These are phyloP conservation scores for Trichopria drosophilae DNA, from an alignment of 2,888 invertebrate species.

Conservation along the genomic window DNA sequence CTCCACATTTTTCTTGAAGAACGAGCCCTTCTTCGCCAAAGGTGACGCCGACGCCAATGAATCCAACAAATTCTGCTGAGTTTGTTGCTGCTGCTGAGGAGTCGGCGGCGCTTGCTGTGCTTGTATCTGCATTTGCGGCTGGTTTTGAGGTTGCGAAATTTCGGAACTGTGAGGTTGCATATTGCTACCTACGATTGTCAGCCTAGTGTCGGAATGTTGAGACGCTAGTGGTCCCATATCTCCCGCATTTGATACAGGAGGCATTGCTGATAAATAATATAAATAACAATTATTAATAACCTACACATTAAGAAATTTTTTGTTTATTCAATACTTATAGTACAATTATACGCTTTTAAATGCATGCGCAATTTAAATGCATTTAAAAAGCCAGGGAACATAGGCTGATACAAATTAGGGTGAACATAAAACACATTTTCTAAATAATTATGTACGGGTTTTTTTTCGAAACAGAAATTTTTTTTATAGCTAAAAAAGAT, in stretches of 20 bases:
- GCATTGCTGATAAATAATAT: conserved; percentile 44
- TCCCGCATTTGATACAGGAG: conserved; percentile 50
- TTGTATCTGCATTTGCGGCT: conserved; percentile 45
- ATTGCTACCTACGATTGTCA: too few species aligned
- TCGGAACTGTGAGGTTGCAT: conserved; percentile 43
- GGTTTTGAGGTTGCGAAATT: conserved; percentile 53
- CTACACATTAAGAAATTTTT: too few species aligned
- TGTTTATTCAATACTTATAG: too few species aligned
- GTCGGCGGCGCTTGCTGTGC: background rate
- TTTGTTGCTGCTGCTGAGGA: conserved; percentile 44
- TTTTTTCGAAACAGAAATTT: too few species aligned
- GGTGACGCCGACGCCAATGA: conserved; percentile 62
- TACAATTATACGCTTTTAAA: too few species aligned
- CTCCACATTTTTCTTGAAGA: conserved; percentile 85
- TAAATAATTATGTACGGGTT: too few species aligned
- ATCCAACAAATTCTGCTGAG: conserved; percentile 47
- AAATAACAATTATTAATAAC: conserved; percentile 11
- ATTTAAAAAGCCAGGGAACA: too few species aligned
- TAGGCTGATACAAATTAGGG: too few species aligned
- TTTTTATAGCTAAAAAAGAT: too few species aligned
- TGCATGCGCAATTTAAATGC: too few species aligned
- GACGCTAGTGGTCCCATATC: conserved; percentile 49
- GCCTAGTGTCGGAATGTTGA: conserved; percentile 57
- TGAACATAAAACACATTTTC: too few species aligned
- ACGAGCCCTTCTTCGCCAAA: conserved; percentile 69